A percentile compares a stretch with the other conserved stretches of the same genome.
Evolutionary conservation across 2,797 vertebrate genomes (phyloP).

Genomic region (Syndactyla subalaris): DNA sequence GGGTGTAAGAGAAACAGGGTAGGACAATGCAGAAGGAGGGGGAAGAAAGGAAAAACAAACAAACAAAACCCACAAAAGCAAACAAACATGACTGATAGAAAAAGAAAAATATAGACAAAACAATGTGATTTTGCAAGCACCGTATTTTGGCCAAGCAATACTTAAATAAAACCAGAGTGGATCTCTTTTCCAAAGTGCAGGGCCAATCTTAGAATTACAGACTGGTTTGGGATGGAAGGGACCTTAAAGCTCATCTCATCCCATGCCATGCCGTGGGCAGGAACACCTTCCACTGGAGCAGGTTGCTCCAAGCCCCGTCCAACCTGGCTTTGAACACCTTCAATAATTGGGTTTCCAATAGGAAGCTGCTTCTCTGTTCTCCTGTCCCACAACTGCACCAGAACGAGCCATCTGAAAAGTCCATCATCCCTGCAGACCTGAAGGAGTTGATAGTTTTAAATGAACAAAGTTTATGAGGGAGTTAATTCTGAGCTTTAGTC

Average conservation of each 20-base stretch:
- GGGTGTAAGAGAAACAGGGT: neutral
- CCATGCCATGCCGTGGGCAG: neutral
- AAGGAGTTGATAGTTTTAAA: neutral
- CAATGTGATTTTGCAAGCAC: neutral
- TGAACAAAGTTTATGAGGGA: neutral
- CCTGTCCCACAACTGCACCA: neutral
- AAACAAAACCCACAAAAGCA: neutral
- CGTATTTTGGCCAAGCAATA: neutral
- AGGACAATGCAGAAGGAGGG: neutral
- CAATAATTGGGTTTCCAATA: neutral
- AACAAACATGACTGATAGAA: accelerated
- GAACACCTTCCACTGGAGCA: neutral
- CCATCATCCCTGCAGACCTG: neutral
- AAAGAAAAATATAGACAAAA: neutral
- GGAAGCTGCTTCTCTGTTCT: neutral
- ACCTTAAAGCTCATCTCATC: neutral
- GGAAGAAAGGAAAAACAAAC: no score
- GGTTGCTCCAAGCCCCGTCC: neutral
- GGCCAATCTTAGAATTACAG: neutral
- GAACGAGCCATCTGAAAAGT: neutral
- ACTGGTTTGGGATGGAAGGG: neutral
- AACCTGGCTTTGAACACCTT: neutral
- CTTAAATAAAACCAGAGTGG: neutral
- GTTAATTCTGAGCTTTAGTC: neutral
- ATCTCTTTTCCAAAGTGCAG: neutral